Conservation (phyloP, 2,888 invertebrate genomes). For the Cataglyphis albicans region DNA sequence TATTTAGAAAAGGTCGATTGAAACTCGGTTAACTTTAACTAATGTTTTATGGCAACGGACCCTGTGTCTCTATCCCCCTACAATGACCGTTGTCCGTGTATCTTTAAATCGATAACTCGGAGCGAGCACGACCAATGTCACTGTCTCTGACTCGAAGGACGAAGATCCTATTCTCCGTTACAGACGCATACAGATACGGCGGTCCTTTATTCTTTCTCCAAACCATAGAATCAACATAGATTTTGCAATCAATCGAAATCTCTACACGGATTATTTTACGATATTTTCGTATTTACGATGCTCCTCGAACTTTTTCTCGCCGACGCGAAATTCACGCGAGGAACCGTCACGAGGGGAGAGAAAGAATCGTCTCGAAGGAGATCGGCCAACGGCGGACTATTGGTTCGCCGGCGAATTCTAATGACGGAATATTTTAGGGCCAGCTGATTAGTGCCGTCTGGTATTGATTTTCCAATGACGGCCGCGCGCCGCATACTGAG, state of each 20-base stretch:
- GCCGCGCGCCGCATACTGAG: constrained; percentile 74
- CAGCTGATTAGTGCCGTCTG: constrained; percentile 85
- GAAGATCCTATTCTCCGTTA: constrained; percentile 22
- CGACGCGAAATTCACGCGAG: neutral
- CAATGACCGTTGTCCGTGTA: constrained; percentile 39
- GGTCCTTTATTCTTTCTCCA: constrained; percentile 6
- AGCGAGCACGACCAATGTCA: constrained; percentile 46
- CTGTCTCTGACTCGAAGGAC: constrained; percentile 35
- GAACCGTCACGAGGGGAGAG: neutral
- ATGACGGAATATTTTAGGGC: constrained; percentile 82
- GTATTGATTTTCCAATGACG: constrained; percentile 85
- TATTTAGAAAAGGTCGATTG: neutral
- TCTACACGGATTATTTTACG: constrained; percentile 16
- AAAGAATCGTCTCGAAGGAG: neutral
- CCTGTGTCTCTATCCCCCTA: constrained; percentile 5
- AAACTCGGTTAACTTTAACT: neutral
- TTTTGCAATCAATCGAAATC: constrained; percentile 10
- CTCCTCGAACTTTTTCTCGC: neutral
- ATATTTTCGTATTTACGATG: constrained; percentile 2
- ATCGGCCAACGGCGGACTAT: constrained; percentile 25
- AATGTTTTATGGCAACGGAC: constrained; percentile 27
- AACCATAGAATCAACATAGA: constrained; percentile 13
- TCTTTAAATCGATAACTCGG: constrained; percentile 49
- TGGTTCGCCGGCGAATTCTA: constrained; percentile 73
- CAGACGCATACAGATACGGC: neutral